phyloP scores from a whole-genome alignment of 2,888 invertebrate genomes.

The Melanotus villosus region DNA sequence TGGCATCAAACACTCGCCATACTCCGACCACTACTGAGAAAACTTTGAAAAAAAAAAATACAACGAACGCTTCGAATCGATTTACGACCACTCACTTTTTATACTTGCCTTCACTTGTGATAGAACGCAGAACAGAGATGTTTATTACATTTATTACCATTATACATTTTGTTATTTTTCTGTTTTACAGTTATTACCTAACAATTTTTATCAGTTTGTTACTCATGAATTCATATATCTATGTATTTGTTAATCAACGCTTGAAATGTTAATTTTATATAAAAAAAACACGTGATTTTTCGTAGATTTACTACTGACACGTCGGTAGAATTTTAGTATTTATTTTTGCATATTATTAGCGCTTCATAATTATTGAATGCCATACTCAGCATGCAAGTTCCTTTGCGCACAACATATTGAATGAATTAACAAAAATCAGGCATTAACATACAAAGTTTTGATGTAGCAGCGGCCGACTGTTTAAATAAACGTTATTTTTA shows the following conservation, averaged over 20 bases:
- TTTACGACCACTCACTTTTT: not conserved
- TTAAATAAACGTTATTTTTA: constrained; percentile 32
- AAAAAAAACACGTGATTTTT: not conserved
- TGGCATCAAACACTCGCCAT: constrained; percentile 90
- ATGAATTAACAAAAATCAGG: constrained; percentile 28
- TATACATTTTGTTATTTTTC: constrained; percentile 26
- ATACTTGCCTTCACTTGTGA: constrained; percentile 30
- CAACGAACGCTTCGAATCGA: constrained; percentile 30
- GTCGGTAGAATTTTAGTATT: constrained; percentile 3
- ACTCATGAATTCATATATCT: constrained; percentile 10
- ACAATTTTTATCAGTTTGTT: constrained; percentile 40
- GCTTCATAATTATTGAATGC: constrained; percentile 17
- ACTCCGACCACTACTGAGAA: constrained; percentile 69
- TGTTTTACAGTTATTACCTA: constrained; percentile 30
- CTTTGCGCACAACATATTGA: constrained; percentile 17
- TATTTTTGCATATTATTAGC: constrained; percentile 18
- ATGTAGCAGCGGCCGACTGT: constrained; percentile 20
- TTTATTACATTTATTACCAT: constrained; percentile 15
- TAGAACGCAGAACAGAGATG: constrained; percentile 17
- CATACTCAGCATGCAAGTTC: constrained; percentile 19
- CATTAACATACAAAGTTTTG: constrained; percentile 15
- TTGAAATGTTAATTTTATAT: constrained; percentile 12
- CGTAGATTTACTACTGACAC: not conserved
- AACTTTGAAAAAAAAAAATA: not conserved
- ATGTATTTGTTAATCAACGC: constrained; percentile 20